Conservation (phyloP, 2,113 vertebrate species). For the Anguilla japonica region DNA sequence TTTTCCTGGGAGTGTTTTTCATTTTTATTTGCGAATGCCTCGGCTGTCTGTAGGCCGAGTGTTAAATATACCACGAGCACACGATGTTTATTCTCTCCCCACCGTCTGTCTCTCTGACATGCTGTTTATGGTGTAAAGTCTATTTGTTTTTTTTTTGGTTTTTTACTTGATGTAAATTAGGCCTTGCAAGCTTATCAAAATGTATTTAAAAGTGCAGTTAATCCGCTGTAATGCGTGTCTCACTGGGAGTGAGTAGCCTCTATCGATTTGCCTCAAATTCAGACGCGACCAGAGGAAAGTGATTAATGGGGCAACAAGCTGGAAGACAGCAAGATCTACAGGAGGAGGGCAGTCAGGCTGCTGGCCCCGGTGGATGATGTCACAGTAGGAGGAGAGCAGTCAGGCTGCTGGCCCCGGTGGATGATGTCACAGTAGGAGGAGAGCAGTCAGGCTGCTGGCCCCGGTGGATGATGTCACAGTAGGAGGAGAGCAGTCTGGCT, state of each 20-base stretch:
- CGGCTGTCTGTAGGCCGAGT: background rate
- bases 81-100: background rate
- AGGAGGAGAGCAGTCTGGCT: too few relatives aligned
- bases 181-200: background rate
- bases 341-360: background rate
- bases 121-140: background rate
- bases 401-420: too few relatives aligned
- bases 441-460: too few relatives aligned
- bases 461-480: background rate
- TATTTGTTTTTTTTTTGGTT: background rate
- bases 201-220: background rate
- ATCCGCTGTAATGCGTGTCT: background rate
- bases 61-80: background rate
- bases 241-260: background rate
- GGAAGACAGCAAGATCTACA: background rate
- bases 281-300: background rate
- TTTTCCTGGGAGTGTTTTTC: background rate
- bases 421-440: background rate
- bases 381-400: background rate
- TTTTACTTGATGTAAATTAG: background rate
- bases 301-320: conserved; percentile 7
- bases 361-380: background rate
- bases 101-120: background rate
- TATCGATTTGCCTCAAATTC: background rate
- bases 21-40: background rate